These are phyloP conservation scores for Agelaius phoeniceus DNA, from an alignment of 2,113 vertebrate species.

Conservation along the genomic window DNA sequence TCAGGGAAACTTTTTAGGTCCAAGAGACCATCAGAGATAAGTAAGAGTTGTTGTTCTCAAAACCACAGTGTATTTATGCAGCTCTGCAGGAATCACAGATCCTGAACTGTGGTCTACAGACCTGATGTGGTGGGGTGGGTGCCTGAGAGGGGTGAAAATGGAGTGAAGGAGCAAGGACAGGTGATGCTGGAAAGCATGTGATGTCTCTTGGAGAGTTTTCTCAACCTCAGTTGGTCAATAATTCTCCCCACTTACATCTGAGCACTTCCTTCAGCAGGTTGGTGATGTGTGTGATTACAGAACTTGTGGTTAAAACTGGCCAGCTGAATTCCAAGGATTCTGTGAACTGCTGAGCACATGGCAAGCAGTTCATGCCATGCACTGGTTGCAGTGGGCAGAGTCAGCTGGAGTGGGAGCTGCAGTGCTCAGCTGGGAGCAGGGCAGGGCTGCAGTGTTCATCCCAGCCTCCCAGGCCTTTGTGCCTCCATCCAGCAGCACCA, in stretches of 20 bases:
- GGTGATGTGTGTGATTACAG: neutral
- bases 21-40: neutral
- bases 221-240: neutral
- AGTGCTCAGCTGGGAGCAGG: neutral
- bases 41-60: neutral
- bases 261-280: neutral
- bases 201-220: neutral
- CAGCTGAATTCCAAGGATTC: neutral
- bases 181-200: neutral
- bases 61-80: neutral
- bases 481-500: slow-evolving; percentile 46
- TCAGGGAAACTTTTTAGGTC: no score
- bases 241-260: neutral
- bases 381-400: neutral
- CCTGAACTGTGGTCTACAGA: neutral
- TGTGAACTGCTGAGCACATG: neutral
- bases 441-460: neutral
- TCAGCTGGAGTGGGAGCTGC: neutral
- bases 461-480: slow-evolving; percentile 7
- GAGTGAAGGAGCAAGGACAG: neutral
- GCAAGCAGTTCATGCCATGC: neutral
- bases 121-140: neutral
- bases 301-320: neutral
- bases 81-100: neutral
- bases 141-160: fast-evolving